Evolutionary conservation across 2,888 invertebrate genomes (phyloP).

Genomic region (Eulithis testata): DNA sequence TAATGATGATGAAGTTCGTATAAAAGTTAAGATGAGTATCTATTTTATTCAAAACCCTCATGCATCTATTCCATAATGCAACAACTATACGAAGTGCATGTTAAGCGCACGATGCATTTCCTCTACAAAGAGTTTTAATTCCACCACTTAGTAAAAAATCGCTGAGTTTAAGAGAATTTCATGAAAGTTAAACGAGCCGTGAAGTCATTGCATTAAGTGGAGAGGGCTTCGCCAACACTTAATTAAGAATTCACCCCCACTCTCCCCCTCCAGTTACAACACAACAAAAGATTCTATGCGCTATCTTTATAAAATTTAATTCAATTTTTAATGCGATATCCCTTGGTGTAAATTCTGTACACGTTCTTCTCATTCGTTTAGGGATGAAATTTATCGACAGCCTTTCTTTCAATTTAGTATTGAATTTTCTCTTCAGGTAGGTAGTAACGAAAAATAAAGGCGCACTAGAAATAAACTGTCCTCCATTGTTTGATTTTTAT

Average conservation of each 20-base stretch:
- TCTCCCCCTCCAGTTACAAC: constrained; percentile 56
- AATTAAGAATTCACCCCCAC: constrained; percentile 80
- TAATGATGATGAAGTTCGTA: background rate
- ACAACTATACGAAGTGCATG: constrained; percentile 17
- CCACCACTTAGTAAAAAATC: constrained; percentile 73
- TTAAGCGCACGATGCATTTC: constrained; percentile 31
- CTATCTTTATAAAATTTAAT: constrained; percentile 75
- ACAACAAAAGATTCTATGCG: constrained; percentile 77
- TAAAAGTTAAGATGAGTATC: background rate
- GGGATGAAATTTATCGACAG: constrained; percentile 30
- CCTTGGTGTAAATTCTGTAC: constrained; percentile 49
- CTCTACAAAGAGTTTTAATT: constrained; percentile 63
- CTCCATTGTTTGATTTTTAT: background rate
- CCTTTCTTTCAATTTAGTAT: background rate
- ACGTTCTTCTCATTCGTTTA: constrained; percentile 62
- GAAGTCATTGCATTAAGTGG: constrained; percentile 81
- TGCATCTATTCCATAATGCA: constrained; percentile 10
- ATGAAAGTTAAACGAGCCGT: constrained; percentile 83
- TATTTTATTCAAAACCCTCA: background rate
- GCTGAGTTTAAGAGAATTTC: constrained; percentile 80
- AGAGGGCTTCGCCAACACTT: constrained; percentile 81
- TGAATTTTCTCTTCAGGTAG: background rate
- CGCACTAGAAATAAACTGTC: background rate
- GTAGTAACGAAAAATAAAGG: too few species aligned
- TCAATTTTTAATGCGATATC: constrained; percentile 69